Evolutionary conservation across 2,888 invertebrate species (phyloP).

Genomic region (Holacanthella duospinosa): DNA sequence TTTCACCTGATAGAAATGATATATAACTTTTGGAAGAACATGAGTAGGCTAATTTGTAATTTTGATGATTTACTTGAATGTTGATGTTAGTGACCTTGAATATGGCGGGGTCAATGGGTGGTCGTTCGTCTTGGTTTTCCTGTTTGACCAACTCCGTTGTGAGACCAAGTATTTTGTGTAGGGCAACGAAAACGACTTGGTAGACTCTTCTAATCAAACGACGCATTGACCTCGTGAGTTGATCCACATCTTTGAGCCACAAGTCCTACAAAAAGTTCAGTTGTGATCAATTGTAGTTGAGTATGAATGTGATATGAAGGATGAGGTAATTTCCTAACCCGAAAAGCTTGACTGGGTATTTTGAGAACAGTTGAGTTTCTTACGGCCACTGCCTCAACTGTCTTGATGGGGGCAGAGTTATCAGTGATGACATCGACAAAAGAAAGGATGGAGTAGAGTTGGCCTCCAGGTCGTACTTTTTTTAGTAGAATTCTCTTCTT

Average conservation of each 20-base stretch:
- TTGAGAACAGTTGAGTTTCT: not conserved
- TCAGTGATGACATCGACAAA: constrained; percentile 11
- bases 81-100: not conserved
- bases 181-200: constrained; percentile 13
- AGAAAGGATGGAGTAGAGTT: constrained; percentile 8
- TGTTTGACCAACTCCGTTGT: constrained; percentile 8
- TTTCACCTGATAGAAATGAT: not conserved
- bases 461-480: constrained; percentile 4
- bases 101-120: not conserved
- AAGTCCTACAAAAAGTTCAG: not conserved
- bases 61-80: not conserved
- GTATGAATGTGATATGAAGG: not conserved
- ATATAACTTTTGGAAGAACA: not conserved
- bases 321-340: not conserved
- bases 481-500: not conserved
- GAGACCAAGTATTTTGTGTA: constrained; percentile 11
- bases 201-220: constrained; percentile 11
- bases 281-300: not conserved
- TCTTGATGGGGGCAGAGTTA: not conserved
- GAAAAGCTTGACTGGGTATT: not conserved
- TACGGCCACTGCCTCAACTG: constrained; percentile 1
- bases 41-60: too few species aligned
- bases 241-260: not conserved
- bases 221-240: not conserved
- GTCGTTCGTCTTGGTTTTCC: not conserved